A percentile compares a stretch with the other conserved stretches of the same genome.
Conservation (phyloP, 2,797 vertebrate species). For the Rhynchotus rufescens region DNA sequence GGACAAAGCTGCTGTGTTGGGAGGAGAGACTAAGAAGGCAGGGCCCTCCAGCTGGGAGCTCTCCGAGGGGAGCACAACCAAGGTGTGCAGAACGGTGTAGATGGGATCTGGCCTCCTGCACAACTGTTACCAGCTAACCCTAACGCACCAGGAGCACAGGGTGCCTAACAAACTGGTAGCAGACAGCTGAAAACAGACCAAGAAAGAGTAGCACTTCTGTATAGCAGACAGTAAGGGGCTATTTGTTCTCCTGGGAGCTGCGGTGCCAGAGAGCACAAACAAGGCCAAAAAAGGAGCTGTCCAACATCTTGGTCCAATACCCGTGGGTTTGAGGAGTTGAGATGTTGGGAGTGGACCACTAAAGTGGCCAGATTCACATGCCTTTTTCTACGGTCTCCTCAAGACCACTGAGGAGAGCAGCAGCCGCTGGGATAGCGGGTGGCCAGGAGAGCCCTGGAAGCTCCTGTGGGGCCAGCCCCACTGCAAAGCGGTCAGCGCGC, state of each 20-base stretch:
- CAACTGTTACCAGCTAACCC: not conserved
- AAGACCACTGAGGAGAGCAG: not conserved
- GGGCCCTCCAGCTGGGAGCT: not conserved
- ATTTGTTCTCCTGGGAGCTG: rapidly evolving
- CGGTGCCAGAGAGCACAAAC: rapidly evolving
- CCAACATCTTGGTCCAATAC: not conserved
- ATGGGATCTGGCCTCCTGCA: rapidly evolving
- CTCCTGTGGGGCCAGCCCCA: rapidly evolving
- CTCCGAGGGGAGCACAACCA: rapidly evolving
- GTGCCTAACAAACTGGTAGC: not conserved
- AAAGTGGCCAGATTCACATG: not conserved
- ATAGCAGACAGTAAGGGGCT: not conserved
- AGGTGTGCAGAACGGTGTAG: not conserved
- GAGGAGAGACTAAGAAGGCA: not conserved
- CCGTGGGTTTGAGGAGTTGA: not conserved
- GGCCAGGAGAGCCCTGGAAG: not conserved
- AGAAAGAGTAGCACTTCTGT: not conserved
- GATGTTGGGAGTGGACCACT: too few relatives aligned
- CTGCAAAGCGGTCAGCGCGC: not conserved
- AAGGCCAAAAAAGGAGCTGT: not conserved
- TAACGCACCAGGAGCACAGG: not conserved
- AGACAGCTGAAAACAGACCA: not conserved
- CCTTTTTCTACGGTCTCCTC: not conserved
- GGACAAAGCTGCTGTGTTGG: not conserved
- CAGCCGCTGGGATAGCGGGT: rapidly evolving